Conservation (phyloP, 2,888 invertebrate genomes). For the Trissoscelio sp. region DNA sequence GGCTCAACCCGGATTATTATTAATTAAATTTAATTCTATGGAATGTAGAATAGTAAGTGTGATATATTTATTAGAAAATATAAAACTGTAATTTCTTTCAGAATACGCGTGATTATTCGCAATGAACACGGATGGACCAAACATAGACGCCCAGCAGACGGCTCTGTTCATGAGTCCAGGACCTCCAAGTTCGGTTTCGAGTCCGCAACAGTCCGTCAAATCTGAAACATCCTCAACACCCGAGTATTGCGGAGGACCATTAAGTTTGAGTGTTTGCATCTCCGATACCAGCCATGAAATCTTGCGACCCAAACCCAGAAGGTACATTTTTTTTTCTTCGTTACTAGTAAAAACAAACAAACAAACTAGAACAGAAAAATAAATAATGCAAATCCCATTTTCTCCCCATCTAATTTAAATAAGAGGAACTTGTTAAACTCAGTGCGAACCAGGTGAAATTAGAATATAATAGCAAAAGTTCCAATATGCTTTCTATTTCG, state of each 20-base stretch:
- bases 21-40: no score
- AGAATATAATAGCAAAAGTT: no score
- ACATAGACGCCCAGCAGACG: slow-evolving; percentile 76
- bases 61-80: no score
- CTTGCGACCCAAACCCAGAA: slow-evolving; percentile 92
- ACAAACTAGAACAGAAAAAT: no score
- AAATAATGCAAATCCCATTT: not conserved
- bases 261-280: slow-evolving; percentile 87
- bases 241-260: slow-evolving; percentile 86
- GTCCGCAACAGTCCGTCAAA: slow-evolving; percentile 72
- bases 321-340: no score
- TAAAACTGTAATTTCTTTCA: no score
- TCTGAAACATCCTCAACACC: slow-evolving; percentile 71
- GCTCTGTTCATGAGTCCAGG: slow-evolving; percentile 74
- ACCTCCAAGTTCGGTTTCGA: slow-evolving; percentile 73
- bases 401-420: not conserved
- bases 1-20: no score
- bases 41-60: no score
- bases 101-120: slow-evolving; percentile 26
- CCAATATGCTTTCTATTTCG: no score
- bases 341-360: no score
- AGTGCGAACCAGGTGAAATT: no score
- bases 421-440: no score
- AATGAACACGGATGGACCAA: slow-evolving; percentile 59
- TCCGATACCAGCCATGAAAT: slow-evolving; percentile 93